A percentile compares a stretch with the other conserved stretches of the same genome.
These are phyloP conservation scores for Heliocidaris erythrogramma DNA, from an alignment of 35 echinoderm and acorn worm species.

Conservation along the genomic window DNA sequence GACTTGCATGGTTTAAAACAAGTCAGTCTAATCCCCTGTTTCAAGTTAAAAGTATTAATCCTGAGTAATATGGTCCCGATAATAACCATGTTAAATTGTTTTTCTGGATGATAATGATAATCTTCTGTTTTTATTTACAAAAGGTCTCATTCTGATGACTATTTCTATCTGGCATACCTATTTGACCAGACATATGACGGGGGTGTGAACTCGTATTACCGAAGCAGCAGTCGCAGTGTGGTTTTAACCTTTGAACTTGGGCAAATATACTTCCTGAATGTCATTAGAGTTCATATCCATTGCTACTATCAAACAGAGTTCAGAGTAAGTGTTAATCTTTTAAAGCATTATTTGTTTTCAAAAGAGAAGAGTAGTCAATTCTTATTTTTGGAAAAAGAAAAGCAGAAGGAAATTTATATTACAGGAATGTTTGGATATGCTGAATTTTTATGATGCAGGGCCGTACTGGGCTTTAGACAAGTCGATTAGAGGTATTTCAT, in stretches of 20 bases:
- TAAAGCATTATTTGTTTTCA: too few species aligned
- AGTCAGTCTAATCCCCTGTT: too few species aligned
- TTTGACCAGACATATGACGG: constrained; percentile 80
- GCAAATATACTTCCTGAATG: constrained; percentile 67
- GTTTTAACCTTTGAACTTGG: constrained; percentile 66
- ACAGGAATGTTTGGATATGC: too few species aligned
- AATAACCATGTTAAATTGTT: too few species aligned
- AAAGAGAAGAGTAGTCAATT: neutral
- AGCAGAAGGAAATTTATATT: too few species aligned
- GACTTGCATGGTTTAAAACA: too few species aligned
- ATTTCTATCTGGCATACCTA: constrained; percentile 64
- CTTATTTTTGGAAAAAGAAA: neutral
- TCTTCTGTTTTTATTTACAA: constrained; percentile 10
- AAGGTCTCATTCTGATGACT: neutral
- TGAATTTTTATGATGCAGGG: too few species aligned
- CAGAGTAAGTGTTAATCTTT: constrained; percentile 41
- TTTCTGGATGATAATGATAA: too few species aligned
- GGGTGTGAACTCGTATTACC: constrained; percentile 42
- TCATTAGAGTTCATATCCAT: constrained; percentile 67
- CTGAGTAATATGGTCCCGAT: too few species aligned
- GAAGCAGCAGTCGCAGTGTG: neutral
- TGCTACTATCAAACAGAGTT: constrained; percentile 66
- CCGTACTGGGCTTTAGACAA: too few species aligned
- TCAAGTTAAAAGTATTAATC: too few species aligned
- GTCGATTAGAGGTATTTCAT: too few species aligned